phyloP scores from a whole-genome alignment of 2,888 invertebrate genomes.

The Epicampocera succincta region DNA sequence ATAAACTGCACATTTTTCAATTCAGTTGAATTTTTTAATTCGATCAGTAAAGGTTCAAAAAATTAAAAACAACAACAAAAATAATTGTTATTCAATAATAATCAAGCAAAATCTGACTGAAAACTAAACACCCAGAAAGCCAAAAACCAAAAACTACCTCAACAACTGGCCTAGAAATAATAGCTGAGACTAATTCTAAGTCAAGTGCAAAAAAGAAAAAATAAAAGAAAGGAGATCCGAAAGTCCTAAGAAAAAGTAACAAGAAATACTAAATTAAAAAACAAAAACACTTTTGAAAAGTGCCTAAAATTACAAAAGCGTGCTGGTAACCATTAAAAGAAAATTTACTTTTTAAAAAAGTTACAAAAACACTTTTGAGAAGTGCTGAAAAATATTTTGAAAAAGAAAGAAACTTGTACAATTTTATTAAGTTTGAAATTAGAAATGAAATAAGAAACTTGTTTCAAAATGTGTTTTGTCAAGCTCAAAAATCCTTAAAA shows the following conservation, averaged over 20 bases:
- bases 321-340: conserved; percentile 8
- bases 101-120: conserved; percentile 29
- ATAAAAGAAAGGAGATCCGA: conserved; percentile 13
- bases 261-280: not conserved
- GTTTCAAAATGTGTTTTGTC: conserved; percentile 44
- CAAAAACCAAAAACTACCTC: conserved; percentile 48
- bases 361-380: conserved; percentile 18
- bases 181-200: conserved; percentile 15
- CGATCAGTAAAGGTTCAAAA: conserved; percentile 79
- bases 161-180: conserved; percentile 8
- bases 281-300: conserved; percentile 22
- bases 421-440: not conserved
- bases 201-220: conserved; percentile 23
- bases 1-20: conserved; percentile 80
- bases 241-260: conserved; percentile 15
- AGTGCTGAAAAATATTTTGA: conserved; percentile 3
- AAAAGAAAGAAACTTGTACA: conserved; percentile 2
- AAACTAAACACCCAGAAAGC: conserved; percentile 19
- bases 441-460: conserved; percentile 10
- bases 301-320: conserved; percentile 10
- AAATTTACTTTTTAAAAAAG: not conserved
- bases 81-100: conserved; percentile 29
- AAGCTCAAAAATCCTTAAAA: conserved; percentile 34
- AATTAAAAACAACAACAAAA: conserved; percentile 60
- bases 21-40: conserved; percentile 82